Evolutionary conservation across 2,113 vertebrate species (phyloP).

Genomic region (Probosciger aterrimus): DNA sequence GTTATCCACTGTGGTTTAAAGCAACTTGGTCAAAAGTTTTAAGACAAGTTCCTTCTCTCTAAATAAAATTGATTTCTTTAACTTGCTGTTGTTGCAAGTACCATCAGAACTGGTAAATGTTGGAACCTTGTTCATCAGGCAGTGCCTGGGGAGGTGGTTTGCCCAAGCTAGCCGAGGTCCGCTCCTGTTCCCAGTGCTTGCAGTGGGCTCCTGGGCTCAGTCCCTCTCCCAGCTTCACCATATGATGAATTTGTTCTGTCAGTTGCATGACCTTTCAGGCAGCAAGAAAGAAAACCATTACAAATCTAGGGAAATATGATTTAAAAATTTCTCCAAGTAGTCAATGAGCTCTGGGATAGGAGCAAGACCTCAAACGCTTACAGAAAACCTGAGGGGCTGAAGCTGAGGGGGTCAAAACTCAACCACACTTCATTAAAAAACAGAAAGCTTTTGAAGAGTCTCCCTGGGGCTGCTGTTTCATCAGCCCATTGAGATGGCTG

Average conservation of each 20-base stretch:
- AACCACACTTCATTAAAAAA: constrained; percentile 30
- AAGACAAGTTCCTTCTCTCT: not conserved
- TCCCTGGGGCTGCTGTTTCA: constrained; percentile 2
- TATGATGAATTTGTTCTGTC: constrained; percentile 5
- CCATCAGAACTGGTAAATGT: not conserved
- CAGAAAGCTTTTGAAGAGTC: not conserved
- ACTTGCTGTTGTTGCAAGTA: not conserved
- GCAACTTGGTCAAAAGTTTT: not conserved
- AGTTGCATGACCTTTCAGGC: not conserved
- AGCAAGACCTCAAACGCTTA: not conserved
- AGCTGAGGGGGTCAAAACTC: constrained; percentile 4
- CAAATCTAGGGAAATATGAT: not conserved
- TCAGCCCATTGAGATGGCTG: not conserved
- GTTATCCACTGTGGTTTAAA: not conserved
- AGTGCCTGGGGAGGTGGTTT: not conserved
- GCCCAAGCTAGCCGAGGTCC: not conserved
- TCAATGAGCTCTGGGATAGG: not conserved
- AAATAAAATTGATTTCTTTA: constrained; percentile 52
- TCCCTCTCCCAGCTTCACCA: accelerated
- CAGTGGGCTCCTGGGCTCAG: not conserved
- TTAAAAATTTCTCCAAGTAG: not conserved
- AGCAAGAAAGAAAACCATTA: not conserved
- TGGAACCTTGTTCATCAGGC: not conserved
- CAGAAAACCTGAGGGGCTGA: not conserved
- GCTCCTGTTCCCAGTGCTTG: not conserved